Evolutionary conservation across 2,113 vertebrate genomes (phyloP).

Genomic region (Scomber japonicus): DNA sequence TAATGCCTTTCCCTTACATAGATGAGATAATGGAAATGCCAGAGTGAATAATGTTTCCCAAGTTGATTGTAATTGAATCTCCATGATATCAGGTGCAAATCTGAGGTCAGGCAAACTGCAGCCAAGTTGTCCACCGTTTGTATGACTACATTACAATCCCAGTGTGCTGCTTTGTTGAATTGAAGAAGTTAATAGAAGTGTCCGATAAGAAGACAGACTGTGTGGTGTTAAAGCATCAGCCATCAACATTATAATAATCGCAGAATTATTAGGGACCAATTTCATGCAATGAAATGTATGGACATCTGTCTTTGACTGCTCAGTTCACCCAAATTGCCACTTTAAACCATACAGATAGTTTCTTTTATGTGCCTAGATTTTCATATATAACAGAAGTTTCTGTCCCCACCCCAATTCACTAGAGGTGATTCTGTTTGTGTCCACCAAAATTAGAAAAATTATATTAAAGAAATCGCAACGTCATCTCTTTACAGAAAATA

Average conservation of each 20-base stretch:
- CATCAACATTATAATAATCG: not conserved
- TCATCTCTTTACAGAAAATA: not conserved
- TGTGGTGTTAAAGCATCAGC: not conserved
- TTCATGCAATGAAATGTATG: not conserved
- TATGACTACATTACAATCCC: constrained; percentile 5
- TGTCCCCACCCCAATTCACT: no score
- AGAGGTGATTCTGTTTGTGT: not conserved
- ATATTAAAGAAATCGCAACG: no score
- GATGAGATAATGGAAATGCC: constrained; percentile 77
- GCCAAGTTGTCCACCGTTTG: constrained; percentile 22
- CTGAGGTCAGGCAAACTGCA: constrained; percentile 46
- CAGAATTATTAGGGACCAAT: constrained; percentile 5
- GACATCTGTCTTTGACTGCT: not conserved
- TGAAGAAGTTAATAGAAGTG: constrained; percentile 49
- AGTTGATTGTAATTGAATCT: constrained; percentile 68
- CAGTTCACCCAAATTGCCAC: not conserved
- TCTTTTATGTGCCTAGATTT: not conserved
- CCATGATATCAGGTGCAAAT: constrained; percentile 59
- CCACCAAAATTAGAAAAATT: no score
- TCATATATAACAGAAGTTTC: not conserved
- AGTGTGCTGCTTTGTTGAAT: constrained; percentile 30
- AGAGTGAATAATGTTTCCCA: constrained; percentile 61
- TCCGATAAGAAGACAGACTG: constrained; percentile 20
- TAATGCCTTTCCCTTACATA: constrained; percentile 60
- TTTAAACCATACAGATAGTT: not conserved